Evolutionary conservation across 2,113 vertebrate species (phyloP), one percentile per base, ranked within the genome.

Genomic region (Nothoprocta perdicaria): DNA sequence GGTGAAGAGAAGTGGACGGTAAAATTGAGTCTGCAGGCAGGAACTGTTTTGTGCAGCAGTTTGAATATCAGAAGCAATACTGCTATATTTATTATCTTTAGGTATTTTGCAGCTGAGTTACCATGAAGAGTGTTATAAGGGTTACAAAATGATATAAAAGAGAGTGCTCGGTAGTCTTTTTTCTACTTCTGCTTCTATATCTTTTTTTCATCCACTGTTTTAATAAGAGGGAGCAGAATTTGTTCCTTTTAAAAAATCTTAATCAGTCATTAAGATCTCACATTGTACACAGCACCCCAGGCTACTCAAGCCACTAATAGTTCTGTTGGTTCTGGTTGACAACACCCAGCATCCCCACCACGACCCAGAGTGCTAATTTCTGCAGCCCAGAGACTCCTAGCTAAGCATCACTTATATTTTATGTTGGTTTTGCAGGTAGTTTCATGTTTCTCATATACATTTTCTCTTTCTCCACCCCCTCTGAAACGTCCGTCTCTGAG

Each of bases 11-110:
- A 75, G 41, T 73, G 77, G 86, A 88, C 85, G 71, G 62, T 82
- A 88, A 91, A 86, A 95, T 55, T 79, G 61, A 94, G 43, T 81
- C 69, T 84, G 40, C 57, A 84, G 83, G 45, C 23, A 88, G 55
- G 41, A 83, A 68, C 5, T 57, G 48, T 43, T 82, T 17, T 31
- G 61, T 61, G 31, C 29, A 61, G 16, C 31, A 57, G 79, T 60
- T n/a, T 89, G 45, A 91, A 48, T 88, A 79, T 5, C 26, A 65
- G 74, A 60, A 80, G 35, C 14, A 88, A 69, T 86, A 71, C 22
- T 60, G 68, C 10, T 9, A 13, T 7, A 33, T 57, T 86, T 74
- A 67, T 71, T 88, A 45, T 33, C 23, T 55, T 66, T 63, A 23
- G 7, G 6, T 24, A 65, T 67, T 65, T 88, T 53, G 68, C 50